Evolutionary conservation across 2,113 vertebrate species (phyloP), one percentile per base, ranked within the genome.

Genomic region (Atrichornis clamosus): DNA sequence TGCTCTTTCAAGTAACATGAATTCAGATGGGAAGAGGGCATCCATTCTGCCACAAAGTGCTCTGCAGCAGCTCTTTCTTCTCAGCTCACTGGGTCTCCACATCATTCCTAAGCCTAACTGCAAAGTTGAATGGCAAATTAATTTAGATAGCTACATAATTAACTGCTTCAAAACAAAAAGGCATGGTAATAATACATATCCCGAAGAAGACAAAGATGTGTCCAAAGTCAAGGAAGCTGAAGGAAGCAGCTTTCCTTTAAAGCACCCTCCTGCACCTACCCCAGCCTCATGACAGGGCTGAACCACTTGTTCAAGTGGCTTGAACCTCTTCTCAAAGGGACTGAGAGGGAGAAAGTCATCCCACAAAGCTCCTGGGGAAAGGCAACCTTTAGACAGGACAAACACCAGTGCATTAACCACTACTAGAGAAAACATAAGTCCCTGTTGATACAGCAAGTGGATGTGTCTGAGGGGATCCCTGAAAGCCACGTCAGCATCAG

Each of bases 371-470:
- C 58, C 62, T 49, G 22, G 33, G 60, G 32, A 76, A 76, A 24
- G 22, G 32, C 30, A 79, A 56, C 52, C 58, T 50, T 77, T 35
- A 11, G 33, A 35, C 39, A 83, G 37, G 22, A 73, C 27, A 47
- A 79, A 53, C 46, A 65, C 4, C 65, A 47, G 21, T 2, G 9
- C 35, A 16, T 37, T 44, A 67, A 64, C 27, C 47, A 28, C 10
- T 72, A 24, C 56, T 33, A 24, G 0, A 56, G 56, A 50, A 72
- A 78, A 50, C 9, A 49, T 5, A 39, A 53, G 28, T 2, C 33
- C 10, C 35, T 1, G 0, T 37, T 41, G 24, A 35, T 15, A 13
- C 2, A 4, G 7, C 3, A 5, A 22, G 27, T 30, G 39, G 28
- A 37, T 44, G 15, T 0, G 7, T n/a, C 16, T 30, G 39, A 46